phyloP scores from a whole-genome alignment of 64 coral and sea anemone genomes.

The Porites australiensis region DNA sequence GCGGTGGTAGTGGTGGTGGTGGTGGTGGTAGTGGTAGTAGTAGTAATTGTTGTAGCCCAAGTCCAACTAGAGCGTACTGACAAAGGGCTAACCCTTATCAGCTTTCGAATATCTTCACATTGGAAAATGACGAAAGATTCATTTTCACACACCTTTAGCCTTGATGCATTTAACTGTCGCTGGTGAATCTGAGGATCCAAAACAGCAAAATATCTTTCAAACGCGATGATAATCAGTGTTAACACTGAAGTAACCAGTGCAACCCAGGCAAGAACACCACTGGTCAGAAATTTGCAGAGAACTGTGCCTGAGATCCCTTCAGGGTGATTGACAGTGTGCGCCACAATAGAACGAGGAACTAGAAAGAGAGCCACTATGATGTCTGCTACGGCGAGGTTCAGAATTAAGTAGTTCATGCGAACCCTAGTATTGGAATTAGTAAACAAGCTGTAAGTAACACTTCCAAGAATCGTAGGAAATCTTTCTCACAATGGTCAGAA shows the following conservation, averaged over 20 bases:
- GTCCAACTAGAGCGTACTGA: too few species aligned
- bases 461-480: neutral
- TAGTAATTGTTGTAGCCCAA: too few species aligned
- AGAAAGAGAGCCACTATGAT: conserved; percentile 34
- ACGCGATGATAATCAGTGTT: neutral
- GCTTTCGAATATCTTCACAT: too few species aligned
- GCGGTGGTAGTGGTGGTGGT: too few species aligned
- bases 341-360: neutral
- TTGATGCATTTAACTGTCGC: neutral
- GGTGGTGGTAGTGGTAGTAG: too few species aligned
- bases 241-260: conserved; percentile 15
- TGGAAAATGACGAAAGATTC: neutral
- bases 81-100: too few species aligned
- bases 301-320: conserved; percentile 5
- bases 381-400: conserved; percentile 41
- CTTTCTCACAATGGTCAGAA: too few species aligned
- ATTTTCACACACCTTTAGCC: neutral
- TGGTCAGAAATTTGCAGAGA: conserved; percentile 8
- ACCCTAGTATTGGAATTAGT: neutral
- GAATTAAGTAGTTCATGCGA: conserved; percentile 22
- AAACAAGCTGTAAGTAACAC: too few species aligned
- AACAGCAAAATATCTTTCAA: conserved; percentile 27
- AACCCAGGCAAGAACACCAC: conserved; percentile 14
- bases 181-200: neutral
- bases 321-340: neutral